Percentiles rank a stretch among this genome's conserved stretches.
Conservation (phyloP, 1,140 invertebrate genomes). For the Rhyzopertha dominica region DNA sequence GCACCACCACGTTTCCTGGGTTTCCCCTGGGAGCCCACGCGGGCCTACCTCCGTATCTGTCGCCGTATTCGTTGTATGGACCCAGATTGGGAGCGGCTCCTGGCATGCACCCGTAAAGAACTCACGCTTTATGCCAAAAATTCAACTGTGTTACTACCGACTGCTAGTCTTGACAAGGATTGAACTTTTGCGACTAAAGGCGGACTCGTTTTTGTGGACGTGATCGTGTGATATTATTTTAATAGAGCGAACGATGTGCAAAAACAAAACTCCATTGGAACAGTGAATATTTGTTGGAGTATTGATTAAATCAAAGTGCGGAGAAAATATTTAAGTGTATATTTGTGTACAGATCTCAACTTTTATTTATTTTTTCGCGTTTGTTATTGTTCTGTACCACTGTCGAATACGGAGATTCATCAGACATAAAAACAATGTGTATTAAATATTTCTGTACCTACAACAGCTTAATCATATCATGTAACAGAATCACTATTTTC, state of each 20-base stretch:
- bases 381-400: constrained; percentile 2
- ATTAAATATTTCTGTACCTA: too few species aligned
- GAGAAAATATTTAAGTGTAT: constrained; percentile 14
- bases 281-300: constrained; percentile 18
- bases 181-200: neutral
- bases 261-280: too few species aligned
- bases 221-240: constrained; percentile 39
- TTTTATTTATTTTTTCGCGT: constrained; percentile 22
- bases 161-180: constrained; percentile 24
- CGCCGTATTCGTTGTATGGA: constrained; percentile 82
- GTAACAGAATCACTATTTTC: too few species aligned
- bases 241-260: constrained; percentile 17
- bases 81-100: constrained; percentile 70
- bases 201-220: constrained; percentile 24
- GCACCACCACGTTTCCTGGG: constrained; percentile 53
- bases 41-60: constrained; percentile 70
- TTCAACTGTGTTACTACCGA: constrained; percentile 31
- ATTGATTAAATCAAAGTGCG: constrained; percentile 11
- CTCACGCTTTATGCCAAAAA: constrained; percentile 22
- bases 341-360: constrained; percentile 31
- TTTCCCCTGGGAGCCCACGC: constrained; percentile 62
- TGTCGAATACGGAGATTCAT: constrained; percentile 15
- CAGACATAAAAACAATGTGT: constrained; percentile 37
- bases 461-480: too few species aligned
- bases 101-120: constrained; percentile 54